Evolutionary conservation across 1,140 invertebrate species (phyloP), one percentile per base, ranked within the genome.

Genomic region (Nautilus pompilius): DNA sequence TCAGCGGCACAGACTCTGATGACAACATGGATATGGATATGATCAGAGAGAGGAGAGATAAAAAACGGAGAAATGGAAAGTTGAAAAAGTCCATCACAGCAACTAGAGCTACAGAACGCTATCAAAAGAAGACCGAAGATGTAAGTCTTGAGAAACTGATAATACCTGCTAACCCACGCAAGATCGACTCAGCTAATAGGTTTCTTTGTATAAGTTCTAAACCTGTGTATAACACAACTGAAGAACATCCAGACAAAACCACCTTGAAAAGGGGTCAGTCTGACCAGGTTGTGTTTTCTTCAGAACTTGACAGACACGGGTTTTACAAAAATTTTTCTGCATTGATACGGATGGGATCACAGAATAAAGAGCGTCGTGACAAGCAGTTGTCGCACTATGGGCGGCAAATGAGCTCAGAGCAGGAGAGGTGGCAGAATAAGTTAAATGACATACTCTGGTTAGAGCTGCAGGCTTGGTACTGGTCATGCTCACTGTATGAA

Each of bases 391-490:
- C 65, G 49, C 61, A 66, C 51, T 69, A 71, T 59, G 74, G 73
- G 46, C 62, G 81, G 26, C 85, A 92, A 86, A 87, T 91, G 72
- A 93, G 90, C 68, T 85, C 87, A 65, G 92, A 95, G 79, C 91
- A 94, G 76, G 87, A 90, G 54, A 81, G 90, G 48, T 95, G 91
- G 90, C 91, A 94, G 77, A 93, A 90, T 65, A 90, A 93, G 80
- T 79, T 92, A 8, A 93, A 93, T 81, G 93, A 95, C 83, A 83
- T 93, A 65, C 90, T 95, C 62, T 96, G 93, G 93, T 76, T 95
- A 66, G 93, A 95, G 84, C 82, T 96, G 33, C 91, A 92, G 76
- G 93, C 92, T 1, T 89, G 89, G 84, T 86, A 91, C 54, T 89
- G 90, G 13, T 53, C 67, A 63, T 81, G 89, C 20, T 88, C 87